Percentiles rank a stretch among this genome's conserved stretches.
These are phyloP conservation scores for Oncorhynchus clarkii DNA, from an alignment of 2,113 vertebrate genomes.

Conservation along the genomic window DNA sequence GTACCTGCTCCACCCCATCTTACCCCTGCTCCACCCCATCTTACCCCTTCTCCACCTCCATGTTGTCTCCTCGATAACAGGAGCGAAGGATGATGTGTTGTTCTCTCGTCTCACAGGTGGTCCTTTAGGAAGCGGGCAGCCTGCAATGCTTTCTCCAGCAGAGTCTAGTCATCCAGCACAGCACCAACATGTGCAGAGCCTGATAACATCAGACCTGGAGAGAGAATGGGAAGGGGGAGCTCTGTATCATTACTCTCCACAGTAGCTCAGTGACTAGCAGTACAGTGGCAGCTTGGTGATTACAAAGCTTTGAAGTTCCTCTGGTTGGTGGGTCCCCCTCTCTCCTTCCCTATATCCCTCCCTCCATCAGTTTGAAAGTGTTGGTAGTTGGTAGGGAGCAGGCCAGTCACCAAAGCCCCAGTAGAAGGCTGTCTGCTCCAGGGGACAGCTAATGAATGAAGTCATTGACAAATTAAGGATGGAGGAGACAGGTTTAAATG, in stretches of 20 bases:
- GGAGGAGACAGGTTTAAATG: not conserved
- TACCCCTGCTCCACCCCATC: constrained; percentile 10
- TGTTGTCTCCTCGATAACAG: constrained; percentile 81
- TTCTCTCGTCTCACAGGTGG: constrained; percentile 78
- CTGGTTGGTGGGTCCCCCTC: constrained; percentile 2
- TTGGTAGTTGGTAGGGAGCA: constrained; percentile 3
- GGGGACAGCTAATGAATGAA: constrained; percentile 60
- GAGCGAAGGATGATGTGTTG: constrained; percentile 76
- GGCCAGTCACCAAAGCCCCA: constrained; percentile 51
- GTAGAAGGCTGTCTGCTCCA: not conserved
- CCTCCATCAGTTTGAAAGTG: constrained; percentile 58
- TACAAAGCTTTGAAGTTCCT: not conserved
- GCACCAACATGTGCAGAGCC: constrained; percentile 84
- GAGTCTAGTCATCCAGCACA: constrained; percentile 70
- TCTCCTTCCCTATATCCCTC: constrained; percentile 1
- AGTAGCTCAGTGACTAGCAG: not conserved
- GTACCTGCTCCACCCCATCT: too few relatives aligned
- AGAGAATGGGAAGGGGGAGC: not conserved
- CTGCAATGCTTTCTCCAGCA: constrained; percentile 73
- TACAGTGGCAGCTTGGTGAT: not conserved
- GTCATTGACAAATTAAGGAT: not conserved
- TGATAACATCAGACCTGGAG: constrained; percentile 87
- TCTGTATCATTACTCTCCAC: not conserved
- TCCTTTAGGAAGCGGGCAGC: constrained; percentile 79
- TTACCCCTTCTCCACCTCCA: constrained; percentile 83